Evolutionary conservation across 37 sponge, comb jelly and placozoan species (phyloP), one percentile per base, ranked within the genome.

Genomic region (Geodia barretti): DNA sequence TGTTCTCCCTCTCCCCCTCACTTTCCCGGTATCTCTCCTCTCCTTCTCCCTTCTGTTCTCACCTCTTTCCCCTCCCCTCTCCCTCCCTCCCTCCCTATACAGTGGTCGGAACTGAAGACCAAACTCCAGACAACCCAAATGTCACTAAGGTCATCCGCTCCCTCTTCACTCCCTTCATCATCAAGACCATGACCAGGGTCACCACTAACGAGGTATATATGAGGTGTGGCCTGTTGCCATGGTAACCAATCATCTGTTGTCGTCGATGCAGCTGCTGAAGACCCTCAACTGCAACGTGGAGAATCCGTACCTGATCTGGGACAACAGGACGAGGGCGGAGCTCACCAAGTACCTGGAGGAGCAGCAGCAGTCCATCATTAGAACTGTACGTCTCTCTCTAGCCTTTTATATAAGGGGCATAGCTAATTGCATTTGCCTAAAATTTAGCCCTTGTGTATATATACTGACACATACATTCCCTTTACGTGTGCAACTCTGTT

Each of bases 261-360:
- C 54, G 14, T 1, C 67, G 37, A 29, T 32, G 28, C 73, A 95
- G 88, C 58, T 97, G n/a, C 79, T 97, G 73, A 97, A 97, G 84
- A n/a, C 89, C 1, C 77, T 97, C 60, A 95, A 95, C 92, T 88
- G 95, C 70, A 98, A 98, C 87, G 88, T 93, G 0, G 97, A 96
- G 89, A 96, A 89, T 70, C 99, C 99, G 1, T 98, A 98, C 78
- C 90, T 98, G 7, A 82, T 98, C n/a, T 98, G 99, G 99, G 99
- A 98, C 79, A 97, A 94, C 79, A 59, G 98, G 69, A 98, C 99
- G 0, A 34, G 99, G 23, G 93, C 93, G 29, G 97, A 98, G 71
- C 93, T 98, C 9, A 90, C 47, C 54, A 81, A 97, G 41, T 98
- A 94, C 84, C 85, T 98, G 39, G 95, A 94, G 76, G 80, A 89